Base-by-base conservation (phyloP, 2,797 vertebrate species). In the Eulemur rubriventer region DNA sequence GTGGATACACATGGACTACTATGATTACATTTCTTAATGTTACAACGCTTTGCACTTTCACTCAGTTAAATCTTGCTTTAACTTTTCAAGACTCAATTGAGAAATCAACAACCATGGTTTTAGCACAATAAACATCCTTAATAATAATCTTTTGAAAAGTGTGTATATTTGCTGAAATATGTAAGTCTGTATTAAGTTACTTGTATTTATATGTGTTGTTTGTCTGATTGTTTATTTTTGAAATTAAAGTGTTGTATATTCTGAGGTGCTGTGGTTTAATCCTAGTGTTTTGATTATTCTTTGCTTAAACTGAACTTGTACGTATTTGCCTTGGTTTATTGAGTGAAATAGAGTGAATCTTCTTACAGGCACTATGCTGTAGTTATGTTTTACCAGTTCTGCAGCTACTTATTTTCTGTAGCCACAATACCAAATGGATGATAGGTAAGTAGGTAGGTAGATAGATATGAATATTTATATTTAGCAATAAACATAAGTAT, bases 251-350 rank as follows among this genome's bases (percentile, higher is more conserved):
- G 28, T 35, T 69, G 12, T 30, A 3, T 69, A 46, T 38, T 89
- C 84, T 75, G 24, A 94, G 20, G 41, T 63, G 4, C 9, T 69
- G 4, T 59, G 14, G 24, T 72, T 88, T 30, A 94, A 50, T 76
- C 13, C 6, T 87, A 69, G 2, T 14, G 33, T 89, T 90, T 81
- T 87, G 65, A 65, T 6, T 55, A 12, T 52, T 89, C 33, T 72
- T 83, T 82, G 33, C 26, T 86, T 92, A 89, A 70, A 17, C 13
- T 87, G 91, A 93, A 93, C 7, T 67, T 95, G 22, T 59, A 12
- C 16, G 3, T 63, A 79, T 69, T 91, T 96, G 10, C 73, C 0
- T 75, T 84, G n/a, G 13, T 43, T 95, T 81, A 48, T 46, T 69
- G 9, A 76, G 26, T 92, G 38, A 94, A 91, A 85, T 35, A 83